Conservation (phyloP, 2,888 invertebrate genomes). For the Labia minor region DNA sequence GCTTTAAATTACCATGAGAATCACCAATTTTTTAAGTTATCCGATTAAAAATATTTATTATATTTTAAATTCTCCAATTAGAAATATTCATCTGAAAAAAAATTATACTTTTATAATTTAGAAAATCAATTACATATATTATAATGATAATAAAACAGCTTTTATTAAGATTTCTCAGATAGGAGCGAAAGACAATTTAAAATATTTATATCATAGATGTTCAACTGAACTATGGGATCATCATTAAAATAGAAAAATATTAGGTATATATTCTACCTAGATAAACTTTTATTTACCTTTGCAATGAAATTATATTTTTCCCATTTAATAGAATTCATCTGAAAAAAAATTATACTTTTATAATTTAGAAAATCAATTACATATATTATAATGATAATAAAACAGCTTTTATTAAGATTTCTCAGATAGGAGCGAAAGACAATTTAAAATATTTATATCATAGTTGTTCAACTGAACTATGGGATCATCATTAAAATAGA, state of each 20-base stretch:
- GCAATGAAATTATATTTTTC: not conserved
- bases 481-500: constrained; percentile 24
- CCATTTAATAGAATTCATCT: not conserved
- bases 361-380: not conserved
- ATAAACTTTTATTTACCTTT: not conserved
- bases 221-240: constrained; percentile 28
- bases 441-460: not conserved
- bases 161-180: not conserved
- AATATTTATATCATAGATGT: not conserved
- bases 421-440: not conserved
- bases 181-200: not conserved
- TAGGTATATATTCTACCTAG: too few relatives aligned
- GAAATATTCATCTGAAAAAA: not conserved
- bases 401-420: not conserved
- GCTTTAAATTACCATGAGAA: too few relatives aligned
- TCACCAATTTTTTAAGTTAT: too few relatives aligned
- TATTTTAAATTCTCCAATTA: not conserved
- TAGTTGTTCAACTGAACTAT: constrained; percentile 27
- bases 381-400: too few relatives aligned
- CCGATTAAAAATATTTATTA: too few relatives aligned
- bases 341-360: not conserved
- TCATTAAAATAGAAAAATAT: constrained; percentile 25
- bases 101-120: not conserved
- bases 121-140: not conserved
- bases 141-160: not conserved